These are phyloP conservation scores for Cenopis cana DNA, from an alignment of 2,888 invertebrate species.

Conservation along the genomic window DNA sequence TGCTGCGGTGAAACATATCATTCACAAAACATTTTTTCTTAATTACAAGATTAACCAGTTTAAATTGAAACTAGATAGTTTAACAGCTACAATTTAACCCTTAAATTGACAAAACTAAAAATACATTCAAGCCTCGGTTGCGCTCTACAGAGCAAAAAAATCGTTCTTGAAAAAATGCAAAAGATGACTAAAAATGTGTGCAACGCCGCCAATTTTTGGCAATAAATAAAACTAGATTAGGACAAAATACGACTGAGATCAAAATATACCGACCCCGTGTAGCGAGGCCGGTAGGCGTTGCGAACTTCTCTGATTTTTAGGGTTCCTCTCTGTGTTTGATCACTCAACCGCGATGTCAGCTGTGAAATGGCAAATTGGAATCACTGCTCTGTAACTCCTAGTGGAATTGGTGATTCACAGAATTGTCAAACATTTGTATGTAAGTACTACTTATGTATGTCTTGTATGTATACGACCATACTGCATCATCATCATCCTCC, in stretches of 20 bases:
- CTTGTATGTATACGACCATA: too few relatives aligned
- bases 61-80: background rate
- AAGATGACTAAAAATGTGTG: too few relatives aligned
- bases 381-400: conserved; percentile 1
- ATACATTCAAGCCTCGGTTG: too few relatives aligned
- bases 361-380: conserved; percentile 26
- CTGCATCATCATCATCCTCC: too few relatives aligned
- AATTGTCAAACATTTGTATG: background rate
- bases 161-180: too few relatives aligned
- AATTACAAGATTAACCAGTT: background rate
- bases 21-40: background rate
- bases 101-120: too few relatives aligned
- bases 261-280: background rate
- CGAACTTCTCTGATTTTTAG: conserved; percentile 13
- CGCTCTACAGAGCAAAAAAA: too few relatives aligned
- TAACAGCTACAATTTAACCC: too few relatives aligned
- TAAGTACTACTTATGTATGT: too few relatives aligned
- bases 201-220: background rate
- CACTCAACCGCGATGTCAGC: conserved; percentile 19
- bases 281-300: background rate
- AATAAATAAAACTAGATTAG: background rate
- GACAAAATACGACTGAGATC: background rate
- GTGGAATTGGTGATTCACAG: background rate
- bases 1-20: background rate
- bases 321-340: conserved; percentile 13